Percentiles rank a stretch among this genome's conserved stretches.
Conservation (phyloP, 2,888 invertebrate species). For the Pheosia tremula region DNA sequence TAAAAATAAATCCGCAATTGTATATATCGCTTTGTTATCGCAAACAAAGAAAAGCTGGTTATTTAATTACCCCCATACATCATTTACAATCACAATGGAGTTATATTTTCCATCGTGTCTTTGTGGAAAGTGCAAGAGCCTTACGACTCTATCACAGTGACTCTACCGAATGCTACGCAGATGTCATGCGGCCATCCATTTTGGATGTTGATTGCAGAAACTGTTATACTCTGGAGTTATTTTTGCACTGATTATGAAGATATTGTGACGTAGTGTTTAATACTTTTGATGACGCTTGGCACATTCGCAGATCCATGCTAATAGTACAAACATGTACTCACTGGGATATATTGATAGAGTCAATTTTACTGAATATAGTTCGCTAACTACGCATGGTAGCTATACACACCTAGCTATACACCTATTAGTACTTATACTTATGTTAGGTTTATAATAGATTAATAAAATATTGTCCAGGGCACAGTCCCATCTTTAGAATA, state of each 20-base stretch:
- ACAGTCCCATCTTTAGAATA: no score
- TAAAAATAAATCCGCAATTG: no score
- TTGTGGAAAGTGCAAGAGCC: slow-evolving; percentile 4
- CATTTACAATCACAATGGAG: background rate
- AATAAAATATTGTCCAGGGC: no score
- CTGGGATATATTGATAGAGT: slow-evolving; percentile 28
- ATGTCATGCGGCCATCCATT: background rate
- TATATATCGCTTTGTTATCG: background rate
- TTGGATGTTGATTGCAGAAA: background rate
- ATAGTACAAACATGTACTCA: slow-evolving; percentile 42
- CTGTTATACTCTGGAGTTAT: slow-evolving; percentile 10
- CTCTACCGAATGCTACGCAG: background rate
- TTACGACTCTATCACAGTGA: background rate
- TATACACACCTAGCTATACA: background rate
- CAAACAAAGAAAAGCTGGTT: background rate
- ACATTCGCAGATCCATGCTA: slow-evolving; percentile 38
- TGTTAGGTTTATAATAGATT: no score
- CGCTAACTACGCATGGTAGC: slow-evolving; percentile 2
- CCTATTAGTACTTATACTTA: no score
- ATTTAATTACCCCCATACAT: background rate
- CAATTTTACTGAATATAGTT: slow-evolving; percentile 22
- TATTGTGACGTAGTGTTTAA: slow-evolving; percentile 40
- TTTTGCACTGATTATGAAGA: slow-evolving; percentile 18
- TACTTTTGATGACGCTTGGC: slow-evolving; percentile 29
- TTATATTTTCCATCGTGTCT: background rate